These are phyloP conservation scores for Pantherophis guttatus DNA, from an alignment of 2,113 vertebrate genomes.

Conservation along the genomic window DNA sequence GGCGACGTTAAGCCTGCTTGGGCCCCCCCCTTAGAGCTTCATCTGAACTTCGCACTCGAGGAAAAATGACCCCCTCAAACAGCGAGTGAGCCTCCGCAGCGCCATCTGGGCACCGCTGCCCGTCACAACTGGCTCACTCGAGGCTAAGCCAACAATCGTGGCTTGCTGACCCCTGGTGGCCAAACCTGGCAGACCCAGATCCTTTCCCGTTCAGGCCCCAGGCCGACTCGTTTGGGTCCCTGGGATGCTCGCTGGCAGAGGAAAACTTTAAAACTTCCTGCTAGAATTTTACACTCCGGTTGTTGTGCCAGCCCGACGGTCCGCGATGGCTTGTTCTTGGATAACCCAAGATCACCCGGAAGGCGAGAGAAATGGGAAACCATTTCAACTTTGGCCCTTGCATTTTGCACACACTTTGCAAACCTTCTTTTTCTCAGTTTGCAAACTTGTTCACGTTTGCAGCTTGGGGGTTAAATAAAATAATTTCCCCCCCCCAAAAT, in stretches of 20 bases:
- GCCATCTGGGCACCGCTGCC: background rate
- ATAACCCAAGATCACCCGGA: background rate
- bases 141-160: background rate
- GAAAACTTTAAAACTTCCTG: background rate
- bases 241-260: background rate
- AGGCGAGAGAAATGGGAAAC: background rate
- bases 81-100: constrained; percentile 42
- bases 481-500: background rate
- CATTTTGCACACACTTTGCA: background rate
- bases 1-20: constrained; percentile 2
- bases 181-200: background rate
- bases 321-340: background rate
- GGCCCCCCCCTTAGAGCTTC: constrained; percentile 49
- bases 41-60: constrained; percentile 46
- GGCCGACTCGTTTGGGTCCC: background rate
- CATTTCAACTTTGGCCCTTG: background rate
- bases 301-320: background rate
- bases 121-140: background rate
- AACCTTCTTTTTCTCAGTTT: too few species aligned
- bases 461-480: background rate
- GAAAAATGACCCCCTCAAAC: constrained; percentile 58
- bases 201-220: background rate
- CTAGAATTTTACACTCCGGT: background rate
- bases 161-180: background rate
- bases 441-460: background rate